These are phyloP conservation scores for Phalacrocorax pelagicus DNA, from an alignment of 2,113 vertebrate species.

Conservation along the genomic window DNA sequence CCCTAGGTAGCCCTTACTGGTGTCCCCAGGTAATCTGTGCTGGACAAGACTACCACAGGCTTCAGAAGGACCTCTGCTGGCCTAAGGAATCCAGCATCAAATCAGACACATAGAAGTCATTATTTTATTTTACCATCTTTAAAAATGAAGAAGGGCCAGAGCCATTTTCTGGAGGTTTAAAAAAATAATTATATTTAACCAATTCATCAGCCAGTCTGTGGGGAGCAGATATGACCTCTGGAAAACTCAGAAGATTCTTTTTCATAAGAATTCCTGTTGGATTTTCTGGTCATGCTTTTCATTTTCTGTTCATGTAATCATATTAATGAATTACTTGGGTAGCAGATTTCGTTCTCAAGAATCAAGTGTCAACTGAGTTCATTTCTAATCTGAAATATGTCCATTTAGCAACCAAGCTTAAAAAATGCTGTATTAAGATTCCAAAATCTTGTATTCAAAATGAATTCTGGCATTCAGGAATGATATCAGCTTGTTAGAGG, in stretches of 20 bases:
- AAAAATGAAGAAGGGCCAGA: not conserved
- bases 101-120: not conserved
- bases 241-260: not conserved
- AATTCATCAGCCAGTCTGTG: not conserved
- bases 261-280: not conserved
- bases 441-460: not conserved
- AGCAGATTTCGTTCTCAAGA: not conserved
- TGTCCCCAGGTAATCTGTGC: not conserved
- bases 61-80: not conserved
- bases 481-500: not conserved
- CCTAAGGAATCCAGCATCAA: not conserved
- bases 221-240: not conserved
- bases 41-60: not conserved
- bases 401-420: not conserved
- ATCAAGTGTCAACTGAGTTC: not conserved
- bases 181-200: not conserved
- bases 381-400: not conserved
- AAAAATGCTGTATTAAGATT: not conserved
- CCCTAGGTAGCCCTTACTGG: not conserved
- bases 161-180: not conserved
- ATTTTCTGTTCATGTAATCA: slow-evolving; percentile 12
- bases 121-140: not conserved
- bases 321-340: not conserved
- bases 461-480: not conserved
- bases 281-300: not conserved